Conservation (phyloP, 2,113 vertebrate species). For the Choloepus hoffmanni region DNA sequence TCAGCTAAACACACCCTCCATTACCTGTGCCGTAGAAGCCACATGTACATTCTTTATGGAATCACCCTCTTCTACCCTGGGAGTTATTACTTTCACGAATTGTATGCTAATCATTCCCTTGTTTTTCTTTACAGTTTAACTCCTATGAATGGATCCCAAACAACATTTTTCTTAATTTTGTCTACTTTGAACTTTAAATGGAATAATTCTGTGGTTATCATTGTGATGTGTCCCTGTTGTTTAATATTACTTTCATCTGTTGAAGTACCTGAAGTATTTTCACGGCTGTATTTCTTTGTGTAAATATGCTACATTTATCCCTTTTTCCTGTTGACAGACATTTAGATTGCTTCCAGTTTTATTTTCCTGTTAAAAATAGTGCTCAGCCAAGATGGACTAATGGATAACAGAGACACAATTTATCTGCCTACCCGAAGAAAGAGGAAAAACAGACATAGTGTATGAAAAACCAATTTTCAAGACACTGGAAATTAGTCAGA, state of each 20-base stretch:
- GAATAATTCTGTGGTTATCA: not conserved
- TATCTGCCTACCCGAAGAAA: not conserved
- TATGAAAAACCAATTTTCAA: not conserved
- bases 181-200: too few species aligned
- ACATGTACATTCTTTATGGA: fast-evolving
- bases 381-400: not conserved
- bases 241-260: fast-evolving
- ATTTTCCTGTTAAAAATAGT: not conserved
- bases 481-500: not conserved
- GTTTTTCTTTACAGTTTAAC: not conserved
- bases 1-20: fast-evolving
- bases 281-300: fast-evolving
- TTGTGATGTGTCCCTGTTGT: not conserved
- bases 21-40: fast-evolving
- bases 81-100: fast-evolving
- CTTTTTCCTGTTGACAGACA: too few species aligned
- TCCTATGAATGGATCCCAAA: fast-evolving
- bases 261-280: not conserved
- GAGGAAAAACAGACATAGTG: not conserved
- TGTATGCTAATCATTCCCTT: fast-evolving
- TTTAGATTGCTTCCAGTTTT: not conserved
- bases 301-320: fast-evolving
- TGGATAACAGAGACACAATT: not conserved
- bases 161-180: too few species aligned
- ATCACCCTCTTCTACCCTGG: fast-evolving